Evolutionary conservation across 2,888 invertebrate species (phyloP).

Genomic region (Eupithecia abbreviata): DNA sequence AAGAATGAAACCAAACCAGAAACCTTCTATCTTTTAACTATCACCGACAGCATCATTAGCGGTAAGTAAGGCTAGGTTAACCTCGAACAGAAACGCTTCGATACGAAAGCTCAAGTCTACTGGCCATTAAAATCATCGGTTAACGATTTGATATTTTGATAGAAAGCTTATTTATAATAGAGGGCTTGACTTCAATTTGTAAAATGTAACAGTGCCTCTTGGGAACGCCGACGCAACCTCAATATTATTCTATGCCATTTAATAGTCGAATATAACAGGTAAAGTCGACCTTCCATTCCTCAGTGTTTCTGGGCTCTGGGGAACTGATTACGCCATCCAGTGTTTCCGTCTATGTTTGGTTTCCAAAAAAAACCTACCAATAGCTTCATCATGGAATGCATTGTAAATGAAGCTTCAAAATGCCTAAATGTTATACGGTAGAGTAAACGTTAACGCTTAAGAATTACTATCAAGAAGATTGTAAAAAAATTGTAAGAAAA

Average conservation of each 20-base stretch:
- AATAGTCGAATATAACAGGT: slow-evolving; percentile 12
- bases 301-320: background rate
- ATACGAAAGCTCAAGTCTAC: background rate
- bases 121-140: background rate
- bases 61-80: background rate
- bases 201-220: background rate
- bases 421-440: background rate
- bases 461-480: background rate
- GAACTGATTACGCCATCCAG: background rate
- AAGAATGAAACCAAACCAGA: no score
- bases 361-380: background rate
- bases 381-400: background rate
- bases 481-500: background rate
- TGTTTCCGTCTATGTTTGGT: background rate
- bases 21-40: background rate
- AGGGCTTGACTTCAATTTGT: background rate
- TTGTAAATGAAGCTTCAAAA: background rate
- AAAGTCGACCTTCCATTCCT: slow-evolving; percentile 1
- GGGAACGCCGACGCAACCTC: background rate
- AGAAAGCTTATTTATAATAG: background rate
- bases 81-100: background rate
- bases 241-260: slow-evolving; percentile 7
- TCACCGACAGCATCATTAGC: background rate
- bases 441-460: background rate
- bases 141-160: background rate